Evolutionary conservation across 2,797 vertebrate genomes (phyloP), one percentile per base, ranked within the genome.

Genomic region (Sebastes goodei): DNA sequence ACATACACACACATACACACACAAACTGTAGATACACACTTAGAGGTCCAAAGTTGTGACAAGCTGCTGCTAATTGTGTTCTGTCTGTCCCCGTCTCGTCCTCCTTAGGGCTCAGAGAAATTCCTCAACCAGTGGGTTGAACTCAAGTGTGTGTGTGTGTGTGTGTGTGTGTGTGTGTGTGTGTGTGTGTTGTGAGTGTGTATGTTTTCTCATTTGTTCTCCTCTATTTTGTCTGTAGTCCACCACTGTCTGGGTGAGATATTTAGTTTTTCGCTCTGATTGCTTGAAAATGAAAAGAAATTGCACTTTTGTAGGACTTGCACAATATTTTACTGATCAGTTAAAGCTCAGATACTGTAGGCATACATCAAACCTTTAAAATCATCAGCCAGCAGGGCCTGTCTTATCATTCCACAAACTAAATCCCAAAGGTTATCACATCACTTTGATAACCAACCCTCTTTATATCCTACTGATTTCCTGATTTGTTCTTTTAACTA

Each of bases 51-150:
- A 85, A 90, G 91, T 88, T 91, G 93, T 89, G 87, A 92, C 93
- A 92, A 86, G 89, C 90, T 67, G 72, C 86, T 78, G 76, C 86
- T 93, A 93, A 93, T 91, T 93, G 92, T 83, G 78, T 88, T 88
- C 86, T 86, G 81, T 90, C 87, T 88, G 87, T 92, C 87, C 82
- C 66, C 10, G 23, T 84, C 86, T 92, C 84, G 76, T 90, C 67
- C 55, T 87, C 82, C 77, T 70, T 1, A 55, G 59, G 84, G 76
- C 75, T 86, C 72, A 74, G 75, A 84, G 63, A 88, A 86, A 93
- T 93, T 93, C 89, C 88, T 87, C 78, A 78, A 85, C 76, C 46
- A 49, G 17, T n/a, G 68, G 27, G 21, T 56, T 76, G 29, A 67
- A 52, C 63, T n/a, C 23, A 20, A 4, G 61, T 76, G 60, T 71